A percentile compares a stretch with the other conserved stretches of the same genome.
Evolutionary conservation across 2,888 invertebrate genomes (phyloP).

Genomic region (Synergus japonicus): DNA sequence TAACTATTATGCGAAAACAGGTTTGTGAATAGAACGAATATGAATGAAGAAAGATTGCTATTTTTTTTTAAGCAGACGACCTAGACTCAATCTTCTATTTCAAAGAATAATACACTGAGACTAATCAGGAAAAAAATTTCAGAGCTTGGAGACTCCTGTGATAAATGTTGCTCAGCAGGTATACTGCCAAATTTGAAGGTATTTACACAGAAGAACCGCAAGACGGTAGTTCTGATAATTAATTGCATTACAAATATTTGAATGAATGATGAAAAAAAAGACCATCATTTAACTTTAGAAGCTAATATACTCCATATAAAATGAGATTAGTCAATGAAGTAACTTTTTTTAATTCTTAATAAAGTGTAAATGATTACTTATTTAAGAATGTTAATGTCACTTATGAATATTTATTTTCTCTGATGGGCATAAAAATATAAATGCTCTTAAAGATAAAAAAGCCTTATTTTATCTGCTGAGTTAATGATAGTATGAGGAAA

Average conservation of each 20-base stretch:
- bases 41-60: constrained; percentile 3
- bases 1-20: constrained; percentile 12
- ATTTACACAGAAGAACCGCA: constrained; percentile 30
- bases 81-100: constrained; percentile 25
- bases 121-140: constrained; percentile 17
- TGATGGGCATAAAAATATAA: constrained; percentile 3
- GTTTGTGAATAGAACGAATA: constrained; percentile 14
- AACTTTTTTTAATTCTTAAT: background rate
- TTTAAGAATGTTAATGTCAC: constrained; percentile 13
- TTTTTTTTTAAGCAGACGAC: constrained; percentile 19
- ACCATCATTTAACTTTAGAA: constrained; percentile 6
- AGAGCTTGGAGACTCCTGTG: background rate
- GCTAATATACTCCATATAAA: background rate
- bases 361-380: constrained; percentile 9
- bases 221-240: constrained; percentile 37
- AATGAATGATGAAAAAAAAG: background rate
- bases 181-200: constrained; percentile 3
- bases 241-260: constrained; percentile 2
- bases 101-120: constrained; percentile 24
- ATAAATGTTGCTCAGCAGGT: constrained; percentile 37
- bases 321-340: background rate
- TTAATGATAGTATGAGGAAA: background rate
- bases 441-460: background rate
- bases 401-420: constrained; percentile 5
- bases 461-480: background rate